A percentile compares a stretch with the other conserved stretches of the same genome.
Conservation (phyloP, 2,797 vertebrate genomes). For the Gobio occitaniae region DNA sequence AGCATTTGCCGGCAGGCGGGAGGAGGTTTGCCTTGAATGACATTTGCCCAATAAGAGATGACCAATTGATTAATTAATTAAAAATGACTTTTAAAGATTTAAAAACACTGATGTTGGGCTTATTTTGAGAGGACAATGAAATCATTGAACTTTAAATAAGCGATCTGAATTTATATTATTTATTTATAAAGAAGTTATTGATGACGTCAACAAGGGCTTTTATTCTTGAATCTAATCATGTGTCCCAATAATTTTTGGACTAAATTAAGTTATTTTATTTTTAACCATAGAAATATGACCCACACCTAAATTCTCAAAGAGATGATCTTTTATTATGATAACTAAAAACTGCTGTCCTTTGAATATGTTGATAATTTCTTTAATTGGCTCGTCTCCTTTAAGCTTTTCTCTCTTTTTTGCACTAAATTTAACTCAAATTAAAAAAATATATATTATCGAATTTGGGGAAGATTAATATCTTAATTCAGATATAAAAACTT, state of each 20-base stretch:
- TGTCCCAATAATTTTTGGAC: no score
- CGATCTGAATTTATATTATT: not conserved
- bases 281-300: no score
- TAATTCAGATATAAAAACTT: not conserved
- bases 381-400: no score
- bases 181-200: not conserved
- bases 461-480: not conserved
- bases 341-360: no score
- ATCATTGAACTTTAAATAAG: not conserved
- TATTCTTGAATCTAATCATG: not conserved
- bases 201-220: no score
- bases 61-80: conserved; percentile 21
- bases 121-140: not conserved
- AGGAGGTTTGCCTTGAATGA: not conserved
- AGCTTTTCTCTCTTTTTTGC: no score
- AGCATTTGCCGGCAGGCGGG: not conserved
- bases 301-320: no score
- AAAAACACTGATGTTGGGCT: not conserved
- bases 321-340: no score
- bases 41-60: not conserved
- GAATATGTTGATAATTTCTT: no score
- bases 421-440: no score
- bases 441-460: no score
- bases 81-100: not conserved
- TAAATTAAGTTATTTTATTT: no score